phyloP scores from a whole-genome alignment of 1,140 invertebrate genomes.

The Bacillus rossius region DNA sequence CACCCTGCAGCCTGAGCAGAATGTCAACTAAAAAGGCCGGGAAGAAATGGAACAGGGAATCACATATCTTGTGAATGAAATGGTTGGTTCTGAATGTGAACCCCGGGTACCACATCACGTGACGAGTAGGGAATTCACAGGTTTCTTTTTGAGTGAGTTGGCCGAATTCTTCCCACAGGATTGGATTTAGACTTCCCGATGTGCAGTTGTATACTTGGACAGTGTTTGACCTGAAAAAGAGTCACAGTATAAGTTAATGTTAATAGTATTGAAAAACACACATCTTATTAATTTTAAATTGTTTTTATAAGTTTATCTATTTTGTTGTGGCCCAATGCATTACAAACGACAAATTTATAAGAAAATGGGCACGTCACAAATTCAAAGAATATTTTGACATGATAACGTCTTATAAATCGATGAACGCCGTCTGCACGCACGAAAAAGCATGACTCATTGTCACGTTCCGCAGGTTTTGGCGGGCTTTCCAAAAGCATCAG shows the following conservation, averaged over 20 bases:
- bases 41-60: slow-evolving; percentile 65
- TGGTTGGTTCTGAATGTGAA: slow-evolving; percentile 70
- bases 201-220: slow-evolving; percentile 89
- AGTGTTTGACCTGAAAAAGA: slow-evolving; percentile 44
- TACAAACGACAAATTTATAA: too few species aligned
- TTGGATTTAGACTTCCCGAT: slow-evolving; percentile 73
- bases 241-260: slow-evolving; percentile 6
- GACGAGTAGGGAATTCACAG: slow-evolving; percentile 67
- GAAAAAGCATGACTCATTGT: too few species aligned
- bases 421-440: too few species aligned
- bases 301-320: too few species aligned
- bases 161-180: slow-evolving; percentile 77
- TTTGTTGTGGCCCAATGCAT: too few species aligned
- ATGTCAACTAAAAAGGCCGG: slow-evolving; percentile 76
- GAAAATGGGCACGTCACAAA: too few species aligned
- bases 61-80: slow-evolving; percentile 62
- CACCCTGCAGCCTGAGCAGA: slow-evolving; percentile 58
- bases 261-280: too few species aligned
- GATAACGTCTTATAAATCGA: too few species aligned
- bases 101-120: slow-evolving; percentile 82
- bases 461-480: too few species aligned
- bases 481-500: too few species aligned
- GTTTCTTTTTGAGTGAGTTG: slow-evolving; percentile 61
- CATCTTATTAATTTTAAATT: too few species aligned
- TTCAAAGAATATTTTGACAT: too few species aligned